These are phyloP conservation scores for Drosophila hydei DNA, from an alignment of 1,140 invertebrate genomes.

Conservation along the genomic window DNA sequence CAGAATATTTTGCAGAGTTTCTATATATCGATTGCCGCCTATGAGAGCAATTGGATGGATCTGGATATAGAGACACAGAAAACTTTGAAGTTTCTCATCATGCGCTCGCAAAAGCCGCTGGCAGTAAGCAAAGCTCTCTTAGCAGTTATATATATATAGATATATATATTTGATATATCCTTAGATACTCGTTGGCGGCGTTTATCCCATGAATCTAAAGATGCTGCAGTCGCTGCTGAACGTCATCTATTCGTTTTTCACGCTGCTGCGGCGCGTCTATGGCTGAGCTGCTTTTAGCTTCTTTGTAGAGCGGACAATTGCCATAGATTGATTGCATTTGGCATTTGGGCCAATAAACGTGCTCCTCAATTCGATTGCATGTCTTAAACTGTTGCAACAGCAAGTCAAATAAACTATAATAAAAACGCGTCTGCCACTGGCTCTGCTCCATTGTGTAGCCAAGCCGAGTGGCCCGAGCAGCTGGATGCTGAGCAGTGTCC, in stretches of 20 bases:
- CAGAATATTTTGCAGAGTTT: conserved; percentile 56
- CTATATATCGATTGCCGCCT: conserved; percentile 67
- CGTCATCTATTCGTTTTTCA: conserved; percentile 70
- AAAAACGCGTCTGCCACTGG: conserved; percentile 48
- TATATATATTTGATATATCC: conserved; percentile 10
- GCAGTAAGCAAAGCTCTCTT: conserved; percentile 44
- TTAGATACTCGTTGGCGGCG: conserved; percentile 68
- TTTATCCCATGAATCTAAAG: conserved; percentile 71
- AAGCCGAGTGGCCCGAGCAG: conserved; percentile 17
- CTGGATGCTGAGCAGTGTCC: no score
- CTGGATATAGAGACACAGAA: conserved; percentile 70
- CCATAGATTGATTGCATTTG: conserved; percentile 74
- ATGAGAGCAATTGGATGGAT: conserved; percentile 75
- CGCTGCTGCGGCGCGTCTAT: conserved; percentile 62
- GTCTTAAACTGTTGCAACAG: conserved; percentile 21
- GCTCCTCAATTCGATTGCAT: conserved; percentile 47
- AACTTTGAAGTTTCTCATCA: conserved; percentile 65
- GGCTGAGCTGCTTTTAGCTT: conserved; percentile 39
- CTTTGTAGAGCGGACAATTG: conserved; percentile 35
- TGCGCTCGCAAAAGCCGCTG: conserved; percentile 72
- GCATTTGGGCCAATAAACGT: conserved; percentile 43
- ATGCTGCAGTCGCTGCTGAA: conserved; percentile 69
- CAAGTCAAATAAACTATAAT: conserved; percentile 73
- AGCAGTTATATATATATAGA: not conserved
- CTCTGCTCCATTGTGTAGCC: conserved; percentile 40